Conservation (phyloP, 2,797 vertebrate species). For the Bovichtus variegatus region DNA sequence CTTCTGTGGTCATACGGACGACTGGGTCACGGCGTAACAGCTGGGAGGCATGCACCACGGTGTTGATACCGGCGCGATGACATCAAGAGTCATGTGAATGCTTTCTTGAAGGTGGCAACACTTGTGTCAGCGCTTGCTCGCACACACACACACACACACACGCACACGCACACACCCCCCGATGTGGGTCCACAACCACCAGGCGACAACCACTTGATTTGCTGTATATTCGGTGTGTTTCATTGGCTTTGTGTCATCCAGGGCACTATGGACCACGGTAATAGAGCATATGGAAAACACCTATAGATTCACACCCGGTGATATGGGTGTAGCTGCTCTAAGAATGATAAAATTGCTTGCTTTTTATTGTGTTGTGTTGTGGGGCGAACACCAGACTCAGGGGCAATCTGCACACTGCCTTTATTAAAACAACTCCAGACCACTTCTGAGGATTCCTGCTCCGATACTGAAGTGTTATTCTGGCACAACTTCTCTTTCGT, state of each 20-base stretch:
- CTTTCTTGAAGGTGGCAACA: neutral
- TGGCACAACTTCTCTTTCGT: conserved; percentile 52
- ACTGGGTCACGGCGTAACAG: conserved; percentile 31
- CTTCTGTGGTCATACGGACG: conserved; percentile 25
- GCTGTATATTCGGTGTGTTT: conserved; percentile 59
- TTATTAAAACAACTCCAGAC: conserved; percentile 62
- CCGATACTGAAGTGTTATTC: conserved; percentile 39
- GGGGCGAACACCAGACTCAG: conserved; percentile 27
- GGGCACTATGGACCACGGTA: conserved; percentile 31
- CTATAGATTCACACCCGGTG: conserved; percentile 22
- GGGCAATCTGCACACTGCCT: conserved; percentile 50
- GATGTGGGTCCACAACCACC: neutral
- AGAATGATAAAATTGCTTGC: conserved; percentile 52
- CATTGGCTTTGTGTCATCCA: conserved; percentile 47
- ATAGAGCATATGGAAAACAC: conserved; percentile 26
- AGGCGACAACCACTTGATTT: conserved; percentile 9
- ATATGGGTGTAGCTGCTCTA: conserved; percentile 31
- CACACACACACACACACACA: neutral
- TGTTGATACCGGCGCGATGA: conserved; percentile 1
- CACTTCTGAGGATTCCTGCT: conserved; percentile 46
- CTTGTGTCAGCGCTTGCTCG: neutral
- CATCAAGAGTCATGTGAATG: neutral
- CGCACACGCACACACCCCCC: neutral
- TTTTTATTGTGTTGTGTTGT: conserved; percentile 64
- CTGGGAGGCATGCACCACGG: conserved; percentile 1